phyloP scores from a whole-genome alignment of 1,140 invertebrate genomes.

The Drosophila malerkotliana region DNA sequence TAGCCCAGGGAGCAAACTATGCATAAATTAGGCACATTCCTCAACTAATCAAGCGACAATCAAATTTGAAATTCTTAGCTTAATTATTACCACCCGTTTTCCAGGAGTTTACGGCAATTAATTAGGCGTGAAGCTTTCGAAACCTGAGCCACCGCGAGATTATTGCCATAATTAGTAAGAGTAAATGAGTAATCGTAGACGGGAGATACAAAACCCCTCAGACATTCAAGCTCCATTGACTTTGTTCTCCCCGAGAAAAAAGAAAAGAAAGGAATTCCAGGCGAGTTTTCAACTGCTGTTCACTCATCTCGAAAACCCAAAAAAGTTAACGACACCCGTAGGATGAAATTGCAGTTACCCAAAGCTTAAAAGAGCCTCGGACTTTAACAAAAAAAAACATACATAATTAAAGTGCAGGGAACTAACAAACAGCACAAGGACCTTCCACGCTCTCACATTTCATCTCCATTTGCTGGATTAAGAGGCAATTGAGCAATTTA shows the following conservation, averaged over 20 bases:
- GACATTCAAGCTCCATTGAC: conserved; percentile 49
- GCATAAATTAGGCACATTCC: conserved; percentile 54
- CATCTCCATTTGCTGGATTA: conserved; percentile 10
- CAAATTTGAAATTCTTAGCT: conserved; percentile 55
- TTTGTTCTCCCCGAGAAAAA: conserved; percentile 8
- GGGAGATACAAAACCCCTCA: conserved; percentile 6
- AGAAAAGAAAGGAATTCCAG: conserved; percentile 9
- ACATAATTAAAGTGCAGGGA: conserved; percentile 48
- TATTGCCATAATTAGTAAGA: conserved; percentile 56
- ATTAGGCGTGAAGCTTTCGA: conserved; percentile 56
- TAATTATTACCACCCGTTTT: conserved; percentile 10
- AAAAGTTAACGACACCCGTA: conserved; percentile 57
- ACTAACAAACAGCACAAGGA: conserved; percentile 8
- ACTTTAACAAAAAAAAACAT: conserved; percentile 20
- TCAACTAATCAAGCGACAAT: conserved; percentile 68
- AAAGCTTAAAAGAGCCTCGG: conserved; percentile 22
- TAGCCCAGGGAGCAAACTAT: conserved; percentile 13
- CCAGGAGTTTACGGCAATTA: conserved; percentile 45
- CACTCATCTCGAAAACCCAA: conserved; percentile 50
- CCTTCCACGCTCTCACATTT: conserved; percentile 1
- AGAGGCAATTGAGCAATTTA: conserved; percentile 21
- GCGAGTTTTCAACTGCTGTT: conserved; percentile 42
- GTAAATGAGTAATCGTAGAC: conserved; percentile 34
- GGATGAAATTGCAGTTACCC: conserved; percentile 28
- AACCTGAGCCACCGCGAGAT: conserved; percentile 45